Evolutionary conservation across 2,888 invertebrate species (phyloP), one percentile per base, ranked within the genome.

Genomic region (Panopea generosa): DNA sequence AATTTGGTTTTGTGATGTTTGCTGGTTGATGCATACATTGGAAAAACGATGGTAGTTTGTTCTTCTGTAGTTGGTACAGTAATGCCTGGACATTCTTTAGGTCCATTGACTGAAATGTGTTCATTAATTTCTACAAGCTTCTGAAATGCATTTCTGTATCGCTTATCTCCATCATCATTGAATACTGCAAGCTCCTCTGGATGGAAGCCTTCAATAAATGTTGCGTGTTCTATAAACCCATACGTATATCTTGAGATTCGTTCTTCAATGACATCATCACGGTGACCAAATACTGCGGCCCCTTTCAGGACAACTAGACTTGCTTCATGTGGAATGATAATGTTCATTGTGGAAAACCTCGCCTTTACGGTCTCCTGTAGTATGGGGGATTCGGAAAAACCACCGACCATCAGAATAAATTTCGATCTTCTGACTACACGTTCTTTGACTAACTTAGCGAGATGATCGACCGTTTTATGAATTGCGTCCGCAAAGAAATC

Each of bases 251-350:
- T 56, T 20, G 33, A 33, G 2, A 56, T 33, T 18, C 55, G 29
- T 33, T 56, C 33, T 56, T 29, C 14, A 6, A 56, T 56, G 33
- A 27, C 27, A 33, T n/a, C n/a, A 4, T 29, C 38, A 4, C 33
- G 18, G 18, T 56, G 55, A 2, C 55, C 55, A 18, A 56, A 56
- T 14, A 56, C 33, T 20, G 55, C 55, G 3, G 55, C 55, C 1
- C 55, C 55, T 33, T 56, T 56, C n/a, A 56, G 38, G 18, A 56
- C 55, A 2, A 56, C 55, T 9, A 56, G 33, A n/a, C 55, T 33
- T 1, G 55, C 55, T 20, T 56, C 55, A 1, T 29, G 38, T 56
- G 55, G 33, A 2, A 56, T 20, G 11, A 56, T 56, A 18, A 56
- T 20, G 27, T 18, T 56, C 55, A 56, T 9, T 14, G 11, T 9